Evolutionary conservation across 23 tunicate species (phyloP), one percentile per base, ranked within the genome.

Genomic region (Oikopleura dioica): DNA sequence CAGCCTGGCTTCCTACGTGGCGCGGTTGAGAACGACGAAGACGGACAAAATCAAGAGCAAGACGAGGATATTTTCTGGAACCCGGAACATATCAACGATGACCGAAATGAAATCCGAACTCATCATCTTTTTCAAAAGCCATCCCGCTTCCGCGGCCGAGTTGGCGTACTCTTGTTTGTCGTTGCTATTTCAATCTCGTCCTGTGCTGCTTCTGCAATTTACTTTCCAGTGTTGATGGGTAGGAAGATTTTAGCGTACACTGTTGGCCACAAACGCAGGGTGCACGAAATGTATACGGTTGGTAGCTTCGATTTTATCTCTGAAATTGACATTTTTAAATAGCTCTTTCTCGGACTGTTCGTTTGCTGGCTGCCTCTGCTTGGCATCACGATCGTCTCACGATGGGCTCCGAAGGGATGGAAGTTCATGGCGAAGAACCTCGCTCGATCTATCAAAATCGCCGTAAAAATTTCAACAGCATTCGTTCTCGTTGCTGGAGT

Each of bases 391-490:
- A 36, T 84, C 23, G 35, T 79, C 23, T 29, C 69, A 12, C 79
- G 68, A 1, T 86, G 85, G 83, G 50, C 63, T 0, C 95, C 95
- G 2, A 44, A 68, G 2, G 83, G 86, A 0, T 38, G 86, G 77
- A 38, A 59, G 5, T 75, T 38, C 1, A 82, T 86, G 35, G 9
- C 35, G 31, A 38, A 72, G 2, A 79, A 82, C 30, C 38, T 82
- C 0, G 50, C 29, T 38, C 69, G 77, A 37, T 37, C 35, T n/a
- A 5, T 82, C 4, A 59, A 36, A 36, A 37, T 82, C 55, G 55
- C 16, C 21, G 9, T 21, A 9, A 44, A 44, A 44, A 44, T 44
- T 44, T 9, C 55, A 21, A 9, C 21, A 9, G 55, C 55, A 9
- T 44, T 44, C 21, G 55, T 44, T 44, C 9, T 21, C 21, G 21